A percentile compares a stretch with the other conserved stretches of the same genome.
phyloP scores from a whole-genome alignment of 2,888 invertebrate species.

The Chalcosyrphus nemorum region DNA sequence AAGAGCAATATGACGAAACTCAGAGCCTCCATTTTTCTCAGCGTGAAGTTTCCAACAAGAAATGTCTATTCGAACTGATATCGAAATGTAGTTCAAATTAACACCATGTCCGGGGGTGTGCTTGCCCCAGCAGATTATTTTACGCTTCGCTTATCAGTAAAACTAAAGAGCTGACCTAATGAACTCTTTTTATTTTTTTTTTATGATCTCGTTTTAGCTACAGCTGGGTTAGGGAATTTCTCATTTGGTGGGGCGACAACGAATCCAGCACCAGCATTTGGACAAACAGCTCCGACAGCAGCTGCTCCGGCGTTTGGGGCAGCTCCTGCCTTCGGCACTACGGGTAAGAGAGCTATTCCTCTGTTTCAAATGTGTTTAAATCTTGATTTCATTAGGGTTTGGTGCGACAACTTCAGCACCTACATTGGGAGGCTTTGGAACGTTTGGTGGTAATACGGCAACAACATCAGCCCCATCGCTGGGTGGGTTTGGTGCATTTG shows the following conservation, averaged over 20 bases:
- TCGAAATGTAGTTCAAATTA: background rate
- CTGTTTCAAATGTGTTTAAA: no score
- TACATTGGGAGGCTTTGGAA: constrained; percentile 77
- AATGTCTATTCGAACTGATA: constrained; percentile 24
- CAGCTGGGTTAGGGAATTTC: constrained; percentile 82
- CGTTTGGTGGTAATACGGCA: constrained; percentile 74
- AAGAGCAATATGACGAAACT: constrained; percentile 52
- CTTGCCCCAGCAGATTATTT: constrained; percentile 1
- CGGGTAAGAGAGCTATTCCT: no score
- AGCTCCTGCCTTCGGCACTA: constrained; percentile 70
- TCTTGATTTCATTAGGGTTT: constrained; percentile 75
- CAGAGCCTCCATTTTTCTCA: constrained; percentile 35
- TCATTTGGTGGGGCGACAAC: constrained; percentile 78
- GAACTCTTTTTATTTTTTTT: constrained; percentile 30
- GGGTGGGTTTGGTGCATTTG: constrained; percentile 74
- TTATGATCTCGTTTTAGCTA: constrained; percentile 61
- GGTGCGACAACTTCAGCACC: constrained; percentile 76
- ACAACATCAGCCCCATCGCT: constrained; percentile 76
- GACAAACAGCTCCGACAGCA: constrained; percentile 76
- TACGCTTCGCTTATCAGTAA: constrained; percentile 33
- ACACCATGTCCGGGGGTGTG: background rate
- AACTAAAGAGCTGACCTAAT: constrained; percentile 33
- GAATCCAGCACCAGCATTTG: constrained; percentile 75
- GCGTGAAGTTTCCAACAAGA: constrained; percentile 8
- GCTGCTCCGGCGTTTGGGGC: constrained; percentile 75